These are phyloP conservation scores for Leucopternis melanops DNA, from an alignment of 2,113 vertebrate genomes.

Conservation along the genomic window DNA sequence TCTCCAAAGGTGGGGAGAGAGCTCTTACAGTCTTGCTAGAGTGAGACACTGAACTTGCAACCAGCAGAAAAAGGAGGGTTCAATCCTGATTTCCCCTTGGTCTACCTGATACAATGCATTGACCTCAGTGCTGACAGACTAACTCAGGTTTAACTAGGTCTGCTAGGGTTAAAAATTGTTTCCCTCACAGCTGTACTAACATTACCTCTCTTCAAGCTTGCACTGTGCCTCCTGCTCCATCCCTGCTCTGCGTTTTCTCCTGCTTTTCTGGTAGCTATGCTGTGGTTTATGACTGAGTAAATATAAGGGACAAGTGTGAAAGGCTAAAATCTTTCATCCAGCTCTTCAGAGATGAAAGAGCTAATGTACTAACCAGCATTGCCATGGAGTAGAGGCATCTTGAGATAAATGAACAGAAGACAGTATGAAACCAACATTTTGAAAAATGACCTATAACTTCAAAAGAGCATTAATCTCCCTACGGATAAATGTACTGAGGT, in stretches of 20 bases:
- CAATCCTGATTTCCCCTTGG: background rate
- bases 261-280: background rate
- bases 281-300: background rate
- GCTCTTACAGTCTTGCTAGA: background rate
- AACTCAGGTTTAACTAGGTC: background rate
- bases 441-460: background rate
- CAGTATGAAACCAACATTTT: background rate
- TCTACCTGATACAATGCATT: background rate
- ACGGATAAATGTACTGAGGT: background rate
- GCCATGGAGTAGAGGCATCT: background rate
- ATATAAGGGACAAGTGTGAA: background rate
- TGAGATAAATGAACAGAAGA: background rate
- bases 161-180: background rate
- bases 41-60: background rate
- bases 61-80: background rate
- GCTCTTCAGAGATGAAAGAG: background rate
- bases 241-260: background rate
- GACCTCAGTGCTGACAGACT: background rate
- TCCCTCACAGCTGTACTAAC: background rate
- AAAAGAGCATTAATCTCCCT: background rate
- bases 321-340: background rate
- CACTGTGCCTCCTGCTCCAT: background rate
- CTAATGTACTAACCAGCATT: background rate
- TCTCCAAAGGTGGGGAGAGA: background rate
- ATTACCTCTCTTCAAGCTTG: background rate